Percentiles rank a stretch among this genome's conserved stretches.
Evolutionary conservation across 2,888 invertebrate genomes (phyloP).

Genomic region (Cylindroiulus punctatus): DNA sequence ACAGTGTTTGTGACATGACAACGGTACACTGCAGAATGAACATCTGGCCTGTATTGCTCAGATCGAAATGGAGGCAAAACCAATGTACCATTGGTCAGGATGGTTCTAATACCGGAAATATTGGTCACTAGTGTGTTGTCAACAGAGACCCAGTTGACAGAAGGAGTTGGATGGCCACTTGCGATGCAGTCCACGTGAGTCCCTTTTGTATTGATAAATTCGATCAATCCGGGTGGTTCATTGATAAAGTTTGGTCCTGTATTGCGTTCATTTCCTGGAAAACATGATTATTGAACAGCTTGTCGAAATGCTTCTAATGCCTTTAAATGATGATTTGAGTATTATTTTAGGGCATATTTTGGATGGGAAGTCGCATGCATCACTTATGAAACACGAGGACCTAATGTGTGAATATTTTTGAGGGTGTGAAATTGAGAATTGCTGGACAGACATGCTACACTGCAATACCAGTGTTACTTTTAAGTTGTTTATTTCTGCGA

Average conservation of each 20-base stretch:
- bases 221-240: conserved; percentile 48
- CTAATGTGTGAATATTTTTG: too few relatives aligned
- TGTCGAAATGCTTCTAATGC: too few relatives aligned
- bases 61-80: conserved; percentile 49
- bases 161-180: conserved; percentile 42
- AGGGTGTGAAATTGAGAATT: too few relatives aligned
- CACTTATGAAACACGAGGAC: too few relatives aligned
- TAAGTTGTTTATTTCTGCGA: too few relatives aligned
- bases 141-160: conserved; percentile 45
- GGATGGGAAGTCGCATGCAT: too few relatives aligned
- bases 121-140: conserved; percentile 25
- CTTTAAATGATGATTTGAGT: too few relatives aligned
- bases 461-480: too few relatives aligned
- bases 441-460: too few relatives aligned
- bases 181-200: conserved; percentile 49
- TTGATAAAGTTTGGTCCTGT: not conserved
- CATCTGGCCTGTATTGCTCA: conserved; percentile 54
- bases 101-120: conserved; percentile 17
- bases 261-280: not conserved
- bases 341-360: too few relatives aligned
- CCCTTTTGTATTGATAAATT: conserved; percentile 49
- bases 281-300: not conserved
- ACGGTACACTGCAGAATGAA: conserved; percentile 50
- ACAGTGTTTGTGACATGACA: conserved; percentile 24
- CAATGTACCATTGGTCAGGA: not conserved